Base-by-base conservation (phyloP, 2,888 invertebrate genomes). In the Tenthredo livida region DNA sequence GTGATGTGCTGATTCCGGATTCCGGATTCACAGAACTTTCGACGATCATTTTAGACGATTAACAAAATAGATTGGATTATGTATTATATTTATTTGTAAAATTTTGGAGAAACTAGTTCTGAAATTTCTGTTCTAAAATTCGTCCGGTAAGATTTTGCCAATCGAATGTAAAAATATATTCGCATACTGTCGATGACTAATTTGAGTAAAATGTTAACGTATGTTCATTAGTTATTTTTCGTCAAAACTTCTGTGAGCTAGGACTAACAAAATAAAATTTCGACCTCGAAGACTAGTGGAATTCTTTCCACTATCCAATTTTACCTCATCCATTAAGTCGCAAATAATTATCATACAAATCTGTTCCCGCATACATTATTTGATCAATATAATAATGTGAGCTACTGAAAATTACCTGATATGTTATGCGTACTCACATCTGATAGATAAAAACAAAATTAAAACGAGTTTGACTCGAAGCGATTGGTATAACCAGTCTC, bases 271-370 rank as follows among this genome's bases (percentile, higher is more conserved):
- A 61, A 58, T 58, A 21, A n/a, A 70, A 70, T 25, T 12, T 29
- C 37, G 70, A 70, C 70, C 70, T 70, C 70, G 33, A 70, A 33
- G 37, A 70, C 15, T 37, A 10, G 70, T 17, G 17, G 33, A 70
- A 37, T 70, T 70, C n/a, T 15, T 70, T 37, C 7, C 7, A 37
- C 37, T 37, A 17, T 29, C 15, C n/a, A 17, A 17, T 37, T 70
- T 70, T 33, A 70, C 25, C 6, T n/a, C 17, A 70, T 37, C 33
- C 33, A 33, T 37, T 70, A 3, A 70, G n/a, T 9, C 33, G 37
- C 70, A 17, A 33, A 33, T 70, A 33, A 70, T 70, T 70, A 10
- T 17, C 70, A 70, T 70, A 33, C 70, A 70, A 70, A 70, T 70
- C 7, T 70, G 70, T 70, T 70, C 70, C 70, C n/a, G 29, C 29